Percentiles rank a stretch among this genome's conserved stretches.
Conservation (phyloP, 2,797 vertebrate genomes). For the Limnodromus scolopaceus region DNA sequence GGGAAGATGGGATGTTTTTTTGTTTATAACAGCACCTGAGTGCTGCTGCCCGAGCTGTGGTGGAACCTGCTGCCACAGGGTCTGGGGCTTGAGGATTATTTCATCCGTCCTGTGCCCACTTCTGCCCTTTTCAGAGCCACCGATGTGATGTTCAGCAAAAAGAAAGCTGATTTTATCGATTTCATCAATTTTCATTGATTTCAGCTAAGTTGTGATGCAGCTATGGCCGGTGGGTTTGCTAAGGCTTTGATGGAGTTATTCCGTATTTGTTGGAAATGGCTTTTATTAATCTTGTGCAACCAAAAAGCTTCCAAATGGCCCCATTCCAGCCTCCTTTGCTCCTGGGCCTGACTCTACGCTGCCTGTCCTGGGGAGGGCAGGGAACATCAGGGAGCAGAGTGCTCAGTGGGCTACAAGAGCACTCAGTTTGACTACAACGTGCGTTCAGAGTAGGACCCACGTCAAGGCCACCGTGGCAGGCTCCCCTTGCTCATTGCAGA, state of each 20-base stretch:
- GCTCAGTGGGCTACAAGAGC: neutral
- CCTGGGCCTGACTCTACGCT: neutral
- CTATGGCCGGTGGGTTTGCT: accelerated
- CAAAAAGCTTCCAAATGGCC: neutral
- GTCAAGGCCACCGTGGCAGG: accelerated
- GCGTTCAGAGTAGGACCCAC: neutral
- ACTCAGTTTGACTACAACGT: no score
- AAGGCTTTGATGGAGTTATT: neutral
- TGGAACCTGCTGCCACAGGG: neutral
- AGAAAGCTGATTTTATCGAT: accelerated
- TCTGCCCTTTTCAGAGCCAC: neutral
- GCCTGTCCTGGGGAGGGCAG: neutral
- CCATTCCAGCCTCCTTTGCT: neutral
- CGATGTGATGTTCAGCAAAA: neutral
- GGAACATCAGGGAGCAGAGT: neutral
- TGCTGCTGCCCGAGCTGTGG: neutral
- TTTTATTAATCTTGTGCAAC: neutral
- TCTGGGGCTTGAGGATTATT: neutral
- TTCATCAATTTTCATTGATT: accelerated
- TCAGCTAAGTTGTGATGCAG: neutral
- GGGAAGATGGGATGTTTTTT: neutral
- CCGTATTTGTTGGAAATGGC: neutral
- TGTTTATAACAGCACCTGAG: neutral
- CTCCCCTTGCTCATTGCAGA: neutral
- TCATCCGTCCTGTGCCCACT: neutral